These are phyloP conservation scores for Trachelipus rathkii DNA, from an alignment of 1,140 invertebrate genomes.

Conservation along the genomic window DNA sequence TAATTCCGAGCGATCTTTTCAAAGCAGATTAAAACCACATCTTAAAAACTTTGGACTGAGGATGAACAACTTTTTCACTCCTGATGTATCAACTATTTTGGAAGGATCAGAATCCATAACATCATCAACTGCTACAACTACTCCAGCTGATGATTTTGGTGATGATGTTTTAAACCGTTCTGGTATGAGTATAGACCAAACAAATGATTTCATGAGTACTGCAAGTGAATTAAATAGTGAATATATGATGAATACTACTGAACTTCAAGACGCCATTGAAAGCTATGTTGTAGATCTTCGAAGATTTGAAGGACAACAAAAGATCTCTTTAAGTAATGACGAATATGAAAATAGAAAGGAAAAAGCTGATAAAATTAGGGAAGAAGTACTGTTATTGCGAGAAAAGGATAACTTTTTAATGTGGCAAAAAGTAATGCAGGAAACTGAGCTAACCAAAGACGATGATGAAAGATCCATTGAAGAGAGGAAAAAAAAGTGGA, in stretches of 20 bases:
- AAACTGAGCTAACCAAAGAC: constrained; percentile 22
- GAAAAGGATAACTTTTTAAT: constrained; percentile 28
- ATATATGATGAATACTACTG: constrained; percentile 23
- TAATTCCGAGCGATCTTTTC: not conserved
- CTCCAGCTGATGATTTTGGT: constrained; percentile 46
- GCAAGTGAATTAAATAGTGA: constrained; percentile 35
- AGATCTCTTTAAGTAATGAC: not conserved
- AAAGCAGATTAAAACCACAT: not conserved
- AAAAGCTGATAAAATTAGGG: constrained; percentile 34
- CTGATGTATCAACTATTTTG: constrained; percentile 49
- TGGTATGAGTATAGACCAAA: not conserved
- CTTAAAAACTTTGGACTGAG: constrained; percentile 46
- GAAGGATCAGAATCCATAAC: constrained; percentile 49
- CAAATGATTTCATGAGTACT: constrained; percentile 2
- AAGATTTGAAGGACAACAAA: constrained; percentile 37
- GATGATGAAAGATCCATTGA: constrained; percentile 23
- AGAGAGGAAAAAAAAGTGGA: constrained; percentile 50
- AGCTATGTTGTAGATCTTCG: constrained; percentile 34
- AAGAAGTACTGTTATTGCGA: constrained; percentile 26
- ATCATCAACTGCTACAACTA: constrained; percentile 41
- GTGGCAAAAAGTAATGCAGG: constrained; percentile 27
- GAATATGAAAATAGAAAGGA: constrained; percentile 16
- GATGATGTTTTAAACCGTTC: not conserved
- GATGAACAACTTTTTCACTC: constrained; percentile 47
- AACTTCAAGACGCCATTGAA: constrained; percentile 39